A percentile compares a stretch with the other conserved stretches of the same genome.
phyloP scores from a whole-genome alignment of 2,888 invertebrate genomes.

The Nipponacmea schrenckii region DNA sequence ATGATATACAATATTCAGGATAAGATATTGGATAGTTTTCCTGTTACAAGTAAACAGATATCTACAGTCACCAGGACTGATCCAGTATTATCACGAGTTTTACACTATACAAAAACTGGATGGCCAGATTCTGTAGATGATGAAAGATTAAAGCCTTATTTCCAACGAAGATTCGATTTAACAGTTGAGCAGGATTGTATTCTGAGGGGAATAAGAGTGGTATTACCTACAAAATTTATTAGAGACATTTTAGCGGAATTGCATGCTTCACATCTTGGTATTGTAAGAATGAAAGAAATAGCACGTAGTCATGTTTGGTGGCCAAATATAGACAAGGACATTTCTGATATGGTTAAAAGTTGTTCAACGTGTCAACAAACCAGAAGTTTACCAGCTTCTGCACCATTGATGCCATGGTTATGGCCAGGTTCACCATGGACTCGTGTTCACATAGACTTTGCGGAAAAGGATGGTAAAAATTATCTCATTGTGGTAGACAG shows the following conservation, averaged over 20 bases:
- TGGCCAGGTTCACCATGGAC: constrained; percentile 44
- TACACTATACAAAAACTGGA: constrained; percentile 12
- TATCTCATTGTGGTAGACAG: too few species aligned
- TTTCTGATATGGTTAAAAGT: neutral
- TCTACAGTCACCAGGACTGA: neutral
- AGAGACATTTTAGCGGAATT: neutral
- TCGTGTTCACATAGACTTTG: constrained; percentile 67
- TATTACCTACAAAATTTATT: neutral
- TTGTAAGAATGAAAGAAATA: constrained; percentile 8
- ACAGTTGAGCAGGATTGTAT: constrained; percentile 13
- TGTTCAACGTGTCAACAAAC: constrained; percentile 11
- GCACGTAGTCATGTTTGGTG: constrained; percentile 14
- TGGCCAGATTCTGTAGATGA: constrained; percentile 11
- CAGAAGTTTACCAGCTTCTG: constrained; percentile 1
- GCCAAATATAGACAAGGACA: neutral
- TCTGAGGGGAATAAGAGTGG: constrained; percentile 9
- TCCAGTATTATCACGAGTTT: neutral
- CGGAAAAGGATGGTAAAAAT: constrained; percentile 56
- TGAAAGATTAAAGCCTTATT: constrained; percentile 11
- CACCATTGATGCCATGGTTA: constrained; percentile 13
- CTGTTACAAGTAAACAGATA: neutral
- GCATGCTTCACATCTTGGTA: constrained; percentile 2
- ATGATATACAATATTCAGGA: neutral
- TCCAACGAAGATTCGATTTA: constrained; percentile 10
- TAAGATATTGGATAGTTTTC: neutral